A percentile compares a stretch with the other conserved stretches of the same genome.
phyloP scores from a whole-genome alignment of 2,797 vertebrate genomes.

The Amblyraja radiata region DNA sequence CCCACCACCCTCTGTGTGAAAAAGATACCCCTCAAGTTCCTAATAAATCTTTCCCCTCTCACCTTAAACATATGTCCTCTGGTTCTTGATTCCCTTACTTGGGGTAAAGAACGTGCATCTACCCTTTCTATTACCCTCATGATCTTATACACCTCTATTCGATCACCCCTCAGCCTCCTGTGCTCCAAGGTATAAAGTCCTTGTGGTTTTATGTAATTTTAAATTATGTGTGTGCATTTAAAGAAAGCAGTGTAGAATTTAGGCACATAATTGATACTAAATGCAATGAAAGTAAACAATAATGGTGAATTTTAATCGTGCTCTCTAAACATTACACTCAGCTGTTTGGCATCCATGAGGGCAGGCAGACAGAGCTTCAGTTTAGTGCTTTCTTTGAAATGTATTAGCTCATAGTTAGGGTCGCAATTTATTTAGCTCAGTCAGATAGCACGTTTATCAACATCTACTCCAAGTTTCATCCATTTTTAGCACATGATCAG shows the following conservation, averaged over 20 bases:
- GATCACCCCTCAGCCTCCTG: no score
- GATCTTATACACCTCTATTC: no score
- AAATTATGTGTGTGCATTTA: not conserved
- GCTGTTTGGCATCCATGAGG: not conserved
- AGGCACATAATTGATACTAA: slow-evolving; percentile 9
- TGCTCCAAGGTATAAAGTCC: no score
- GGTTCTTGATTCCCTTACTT: no score
- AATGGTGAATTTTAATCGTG: not conserved
- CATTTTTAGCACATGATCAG: not conserved
- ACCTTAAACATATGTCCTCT: no score
- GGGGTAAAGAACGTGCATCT: no score
- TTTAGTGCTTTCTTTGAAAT: not conserved
- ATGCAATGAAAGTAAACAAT: not conserved
- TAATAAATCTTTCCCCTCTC: no score
- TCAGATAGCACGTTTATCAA: not conserved
- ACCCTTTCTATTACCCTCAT: no score
- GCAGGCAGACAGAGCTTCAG: not conserved
- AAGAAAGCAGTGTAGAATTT: not conserved
- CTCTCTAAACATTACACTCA: not conserved
- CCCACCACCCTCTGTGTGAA: no score
- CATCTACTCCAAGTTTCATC: not conserved
- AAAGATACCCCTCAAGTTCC: no score
- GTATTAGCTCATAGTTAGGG: not conserved
- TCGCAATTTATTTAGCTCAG: not conserved
- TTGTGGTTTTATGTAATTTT: not conserved